These are phyloP conservation scores for Sus cebifrons DNA, from an alignment of 2,797 vertebrate genomes.

Conservation along the genomic window DNA sequence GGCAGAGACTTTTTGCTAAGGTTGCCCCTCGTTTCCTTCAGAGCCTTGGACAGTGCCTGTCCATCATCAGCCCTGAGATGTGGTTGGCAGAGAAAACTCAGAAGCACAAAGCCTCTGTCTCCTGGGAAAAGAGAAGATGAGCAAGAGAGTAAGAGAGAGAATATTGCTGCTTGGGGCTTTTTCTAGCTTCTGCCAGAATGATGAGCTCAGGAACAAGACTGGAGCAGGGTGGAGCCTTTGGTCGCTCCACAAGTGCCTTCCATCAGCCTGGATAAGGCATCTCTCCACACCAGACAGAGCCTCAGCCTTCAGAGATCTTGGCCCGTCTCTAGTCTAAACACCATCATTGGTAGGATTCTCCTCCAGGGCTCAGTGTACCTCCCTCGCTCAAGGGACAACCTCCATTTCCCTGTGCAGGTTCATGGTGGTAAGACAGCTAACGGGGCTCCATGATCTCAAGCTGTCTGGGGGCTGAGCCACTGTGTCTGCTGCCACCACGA, in stretches of 20 bases:
- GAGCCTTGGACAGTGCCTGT: not conserved
- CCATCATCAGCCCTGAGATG: not conserved
- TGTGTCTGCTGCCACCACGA: fast-evolving
- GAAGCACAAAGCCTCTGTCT: not conserved
- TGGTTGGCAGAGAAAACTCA: not conserved
- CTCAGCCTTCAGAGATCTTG: not conserved
- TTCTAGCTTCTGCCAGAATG: not conserved
- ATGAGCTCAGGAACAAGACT: not conserved
- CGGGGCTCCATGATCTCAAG: fast-evolving
- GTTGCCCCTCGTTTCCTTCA: not conserved
- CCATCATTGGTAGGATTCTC: not conserved
- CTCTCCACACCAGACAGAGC: not conserved
- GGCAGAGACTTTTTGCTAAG: not conserved
- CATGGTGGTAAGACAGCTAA: not conserved
- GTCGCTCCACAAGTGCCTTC: not conserved
- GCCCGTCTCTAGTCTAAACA: not conserved
- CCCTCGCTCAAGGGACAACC: not conserved
- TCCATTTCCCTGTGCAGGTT: not conserved
- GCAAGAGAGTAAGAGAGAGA: not conserved
- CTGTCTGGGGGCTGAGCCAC: too few relatives aligned
- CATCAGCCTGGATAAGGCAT: not conserved
- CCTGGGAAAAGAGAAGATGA: not conserved
- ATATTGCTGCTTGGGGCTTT: not conserved
- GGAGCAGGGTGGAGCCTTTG: not conserved
- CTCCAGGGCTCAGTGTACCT: not conserved